These are phyloP conservation scores for Dreissena polymorpha DNA, from an alignment of 1,140 invertebrate genomes.

Conservation along the genomic window DNA sequence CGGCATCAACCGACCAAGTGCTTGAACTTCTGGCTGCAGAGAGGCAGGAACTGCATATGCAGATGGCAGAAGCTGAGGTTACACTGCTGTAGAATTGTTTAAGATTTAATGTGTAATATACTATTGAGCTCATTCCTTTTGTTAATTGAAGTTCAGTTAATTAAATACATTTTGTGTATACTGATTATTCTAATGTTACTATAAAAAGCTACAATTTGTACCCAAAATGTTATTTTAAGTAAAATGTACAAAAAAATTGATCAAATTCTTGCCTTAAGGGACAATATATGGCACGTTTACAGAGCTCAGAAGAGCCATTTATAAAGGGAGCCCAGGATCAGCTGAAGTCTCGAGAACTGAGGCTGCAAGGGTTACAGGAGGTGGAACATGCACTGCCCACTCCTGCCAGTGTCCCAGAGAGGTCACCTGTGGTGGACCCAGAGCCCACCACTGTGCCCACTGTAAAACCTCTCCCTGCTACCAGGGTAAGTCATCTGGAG, in stretches of 20 bases:
- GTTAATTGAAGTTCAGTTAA: not conserved
- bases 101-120: too few species aligned
- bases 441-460: not conserved
- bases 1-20: conserved; percentile 85
- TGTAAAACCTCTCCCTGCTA: not conserved
- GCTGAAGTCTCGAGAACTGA: conserved; percentile 77
- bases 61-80: conserved; percentile 83
- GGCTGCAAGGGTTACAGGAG: conserved; percentile 26
- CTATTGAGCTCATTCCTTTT: too few species aligned
- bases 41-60: conserved; percentile 84
- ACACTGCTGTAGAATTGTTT: not conserved
- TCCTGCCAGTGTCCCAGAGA: not conserved
- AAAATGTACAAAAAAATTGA: too few species aligned
- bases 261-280: too few species aligned
- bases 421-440: not conserved
- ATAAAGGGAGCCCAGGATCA: conserved; percentile 89
- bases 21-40: conserved; percentile 88
- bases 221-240: too few species aligned
- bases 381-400: not conserved
- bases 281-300: conserved; percentile 42
- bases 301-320: conserved; percentile 88
- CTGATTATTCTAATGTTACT: too few species aligned
- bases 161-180: not conserved
- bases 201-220: too few species aligned
- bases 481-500: not conserved